Base-by-base conservation (phyloP, 2,888 invertebrate genomes). In the Orthonevra nobilis region DNA sequence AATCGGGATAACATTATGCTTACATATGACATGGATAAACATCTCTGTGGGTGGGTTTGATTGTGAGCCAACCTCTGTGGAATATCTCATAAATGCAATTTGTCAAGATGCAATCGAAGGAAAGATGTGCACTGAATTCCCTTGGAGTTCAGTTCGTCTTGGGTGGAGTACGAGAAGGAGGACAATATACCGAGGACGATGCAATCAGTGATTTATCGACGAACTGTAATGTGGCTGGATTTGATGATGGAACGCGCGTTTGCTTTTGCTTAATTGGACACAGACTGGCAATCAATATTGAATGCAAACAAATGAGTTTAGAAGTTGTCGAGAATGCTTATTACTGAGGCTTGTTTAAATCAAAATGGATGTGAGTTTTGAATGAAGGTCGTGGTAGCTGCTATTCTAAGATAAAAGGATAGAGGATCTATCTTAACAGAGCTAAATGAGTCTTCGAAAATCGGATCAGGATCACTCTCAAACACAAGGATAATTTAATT, bases 1-100 rank as follows among this genome's bases (percentile, higher is more conserved):
- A 72, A 66, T 79, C 36, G 77, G 64, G 66, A 79, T 79, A 72
- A 79, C 60, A 64, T 66, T 79, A 79, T 64, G 72, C 77, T 79
- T 79, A 79, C 77, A 79, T 66, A 79, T 72, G 72, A 72, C 72
- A 66, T 40, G 58, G 72, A 79, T 72, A 72, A 66, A 64, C 46
- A 79, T 72, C 72, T 44, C 36, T 52, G 9, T 32, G 42, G 32
- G 42, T 50, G 48, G 44, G 61, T 40, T 56, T 34, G 40, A 42
- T 63, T 40, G 14, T 28, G 14, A n/a, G 12, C 14, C 17, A 15
- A 19, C 14, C 17, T 4, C 19, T 5, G 28, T 19, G 10, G 28
- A 40, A 44, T 23, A 60, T 58, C 1, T 36, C 40, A 30, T 26
- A 32, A 48, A 60, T 72, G 77, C 66, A 79, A 79, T 79, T 77